Base-by-base conservation (phyloP, 1,140 invertebrate genomes). In the Lysiphlebus fabarum region DNA sequence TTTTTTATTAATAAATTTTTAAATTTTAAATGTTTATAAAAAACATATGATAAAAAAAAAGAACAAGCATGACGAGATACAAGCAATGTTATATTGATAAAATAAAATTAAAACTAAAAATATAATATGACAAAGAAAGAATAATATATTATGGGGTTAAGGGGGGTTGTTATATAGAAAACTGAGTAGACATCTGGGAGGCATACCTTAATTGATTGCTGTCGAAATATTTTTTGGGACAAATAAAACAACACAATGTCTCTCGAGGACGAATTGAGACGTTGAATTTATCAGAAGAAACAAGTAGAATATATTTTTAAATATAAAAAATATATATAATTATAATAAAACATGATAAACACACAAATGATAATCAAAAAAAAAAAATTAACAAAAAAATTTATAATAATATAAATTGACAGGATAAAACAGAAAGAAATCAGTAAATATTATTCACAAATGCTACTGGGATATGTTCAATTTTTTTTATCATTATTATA, bases 191-290 rank as follows among this genome's bases (percentile, higher is more conserved):
- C 70, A 72, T 70, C 70, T 72, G 68, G 66, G 65, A 68, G 61
- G 66, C 65, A 68, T 67, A 67, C 57, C 63, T 71, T 72, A 70
- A 72, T 69, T 72, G 62, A 73, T 67, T 65, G 67, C 49, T 51
- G 53, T 70, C 67, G 62, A 68, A 65, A 69, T 71, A 71, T 71
- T 62, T 67, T 68, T 66, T n/a, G n/a, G 65, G 69, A 26, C 17
- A 26, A 26, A 26, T 26, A 26, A 26, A 26, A 36, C 11, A 49
- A 51, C 49, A 7, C 45, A 65, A 38, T 57, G 66, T 61, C 62
- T 62, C 7, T 57, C 56, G 65, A 63, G 65, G 67, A 70, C 68
- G 67, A 66, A 75, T 71, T 75, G 68, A 72, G 67, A 69, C 67
- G 63, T 73, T 69, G 65, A 67, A 70, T 70, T 71, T 56, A 61